These are phyloP conservation scores for Cryptotermes secundus DNA, from an alignment of 1,140 invertebrate genomes.

Conservation along the genomic window DNA sequence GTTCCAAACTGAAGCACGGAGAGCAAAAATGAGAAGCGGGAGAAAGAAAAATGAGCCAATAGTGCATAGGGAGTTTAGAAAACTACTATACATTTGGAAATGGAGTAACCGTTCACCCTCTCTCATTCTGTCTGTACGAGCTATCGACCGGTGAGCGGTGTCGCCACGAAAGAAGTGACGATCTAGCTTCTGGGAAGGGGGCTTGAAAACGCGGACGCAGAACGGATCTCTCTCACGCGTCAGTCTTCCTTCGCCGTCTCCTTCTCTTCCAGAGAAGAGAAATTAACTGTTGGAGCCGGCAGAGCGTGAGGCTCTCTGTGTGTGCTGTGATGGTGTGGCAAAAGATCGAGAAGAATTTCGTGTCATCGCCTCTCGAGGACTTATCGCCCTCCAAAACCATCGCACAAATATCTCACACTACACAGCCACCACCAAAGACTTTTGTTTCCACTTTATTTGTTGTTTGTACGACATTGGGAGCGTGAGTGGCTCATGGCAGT, in stretches of 20 bases:
- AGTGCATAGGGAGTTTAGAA: neutral
- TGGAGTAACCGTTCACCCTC: neutral
- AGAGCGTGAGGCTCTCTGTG: neutral
- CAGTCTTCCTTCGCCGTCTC: neutral
- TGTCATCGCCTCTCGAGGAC: constrained; percentile 13
- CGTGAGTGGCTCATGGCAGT: neutral
- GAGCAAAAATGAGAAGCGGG: neutral
- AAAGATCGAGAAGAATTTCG: constrained; percentile 17
- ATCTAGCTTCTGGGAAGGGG: neutral
- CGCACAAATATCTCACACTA: neutral
- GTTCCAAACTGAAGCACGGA: neutral
- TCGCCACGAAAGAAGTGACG: neutral
- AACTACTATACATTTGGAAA: neutral
- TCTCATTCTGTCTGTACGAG: neutral
- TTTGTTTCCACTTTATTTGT: constrained; percentile 13
- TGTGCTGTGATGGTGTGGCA: constrained; percentile 13
- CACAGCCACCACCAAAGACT: neutral
- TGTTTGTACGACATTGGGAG: neutral
- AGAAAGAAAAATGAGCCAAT: constrained; percentile 17
- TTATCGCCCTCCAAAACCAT: neutral
- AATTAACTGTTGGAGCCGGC: neutral
- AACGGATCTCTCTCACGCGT: neutral
- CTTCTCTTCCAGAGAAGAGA: constrained; percentile 5
- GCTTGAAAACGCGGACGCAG: neutral
- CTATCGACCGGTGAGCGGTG: neutral